These are phyloP conservation scores for Rostratula benghalensis DNA, from an alignment of 2,113 vertebrate genomes.

Conservation along the genomic window DNA sequence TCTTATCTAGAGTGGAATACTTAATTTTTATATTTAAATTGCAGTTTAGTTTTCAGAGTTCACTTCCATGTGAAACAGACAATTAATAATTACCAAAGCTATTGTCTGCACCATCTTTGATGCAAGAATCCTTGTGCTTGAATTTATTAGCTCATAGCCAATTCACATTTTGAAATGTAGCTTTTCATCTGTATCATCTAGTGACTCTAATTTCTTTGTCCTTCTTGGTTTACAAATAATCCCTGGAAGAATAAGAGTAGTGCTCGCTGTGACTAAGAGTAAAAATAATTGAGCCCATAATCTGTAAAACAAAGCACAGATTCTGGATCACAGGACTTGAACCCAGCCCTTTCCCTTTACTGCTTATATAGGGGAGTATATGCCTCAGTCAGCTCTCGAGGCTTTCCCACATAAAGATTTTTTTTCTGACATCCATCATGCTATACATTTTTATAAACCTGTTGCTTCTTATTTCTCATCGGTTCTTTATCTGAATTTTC, in stretches of 20 bases:
- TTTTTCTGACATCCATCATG: not conserved
- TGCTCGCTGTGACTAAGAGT: not conserved
- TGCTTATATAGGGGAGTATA: not conserved
- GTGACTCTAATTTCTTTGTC: not conserved
- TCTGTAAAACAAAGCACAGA: not conserved
- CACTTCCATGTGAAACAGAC: not conserved
- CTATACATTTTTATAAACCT: not conserved
- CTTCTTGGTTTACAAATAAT: not conserved
- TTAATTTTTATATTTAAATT: slow-evolving; percentile 15
- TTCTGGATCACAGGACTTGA: not conserved
- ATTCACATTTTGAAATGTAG: not conserved
- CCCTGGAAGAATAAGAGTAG: not conserved
- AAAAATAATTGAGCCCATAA: not conserved
- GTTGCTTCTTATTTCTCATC: not conserved
- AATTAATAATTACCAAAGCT: not conserved
- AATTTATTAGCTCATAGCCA: not conserved
- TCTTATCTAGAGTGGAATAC: slow-evolving; percentile 12
- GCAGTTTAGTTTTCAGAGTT: not conserved
- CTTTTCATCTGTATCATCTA: not conserved
- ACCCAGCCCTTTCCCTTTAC: not conserved
- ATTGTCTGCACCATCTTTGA: not conserved
- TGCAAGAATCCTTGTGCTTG: not conserved
- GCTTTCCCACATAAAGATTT: not conserved
- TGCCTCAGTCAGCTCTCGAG: not conserved
- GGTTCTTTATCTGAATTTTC: not conserved